These are phyloP conservation scores for Leguminivora glycinivorella DNA, from an alignment of 1,140 invertebrate genomes.

Conservation along the genomic window DNA sequence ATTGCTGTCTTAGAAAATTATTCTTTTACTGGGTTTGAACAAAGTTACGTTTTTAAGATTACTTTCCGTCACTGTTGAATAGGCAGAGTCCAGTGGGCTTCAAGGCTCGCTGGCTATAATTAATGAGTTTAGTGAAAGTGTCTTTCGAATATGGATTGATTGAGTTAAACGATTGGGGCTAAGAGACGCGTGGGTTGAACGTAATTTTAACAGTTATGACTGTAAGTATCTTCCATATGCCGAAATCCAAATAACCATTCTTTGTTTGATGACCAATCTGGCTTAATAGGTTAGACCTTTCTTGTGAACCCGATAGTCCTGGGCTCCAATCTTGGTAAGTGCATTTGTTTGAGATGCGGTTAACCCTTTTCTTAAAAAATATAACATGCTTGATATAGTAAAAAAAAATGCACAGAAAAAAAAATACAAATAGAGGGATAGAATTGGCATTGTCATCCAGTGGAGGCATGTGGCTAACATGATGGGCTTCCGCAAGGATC, in stretches of 20 bases:
- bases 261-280: too few relatives aligned
- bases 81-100: neutral
- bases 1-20: neutral
- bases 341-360: too few relatives aligned
- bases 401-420: too few relatives aligned
- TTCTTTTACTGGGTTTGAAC: neutral
- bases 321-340: too few relatives aligned
- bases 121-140: conserved; percentile 6
- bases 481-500: too few relatives aligned
- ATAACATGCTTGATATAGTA: too few relatives aligned
- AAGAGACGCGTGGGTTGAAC: neutral
- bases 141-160: neutral
- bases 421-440: too few relatives aligned
- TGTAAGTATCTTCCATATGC: neutral
- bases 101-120: neutral
- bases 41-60: neutral
- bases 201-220: neutral
- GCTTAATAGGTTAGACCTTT: too few relatives aligned
- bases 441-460: too few relatives aligned
- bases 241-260: neutral
- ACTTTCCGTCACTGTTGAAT: neutral
- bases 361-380: too few relatives aligned
- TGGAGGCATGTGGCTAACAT: too few relatives aligned
- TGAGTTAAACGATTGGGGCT: neutral
- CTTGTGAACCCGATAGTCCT: too few relatives aligned